Percentiles rank a stretch among this genome's conserved stretches.
Evolutionary conservation across 2,888 invertebrate genomes (phyloP).

Genomic region (Lasioglossum oenotherae): DNA sequence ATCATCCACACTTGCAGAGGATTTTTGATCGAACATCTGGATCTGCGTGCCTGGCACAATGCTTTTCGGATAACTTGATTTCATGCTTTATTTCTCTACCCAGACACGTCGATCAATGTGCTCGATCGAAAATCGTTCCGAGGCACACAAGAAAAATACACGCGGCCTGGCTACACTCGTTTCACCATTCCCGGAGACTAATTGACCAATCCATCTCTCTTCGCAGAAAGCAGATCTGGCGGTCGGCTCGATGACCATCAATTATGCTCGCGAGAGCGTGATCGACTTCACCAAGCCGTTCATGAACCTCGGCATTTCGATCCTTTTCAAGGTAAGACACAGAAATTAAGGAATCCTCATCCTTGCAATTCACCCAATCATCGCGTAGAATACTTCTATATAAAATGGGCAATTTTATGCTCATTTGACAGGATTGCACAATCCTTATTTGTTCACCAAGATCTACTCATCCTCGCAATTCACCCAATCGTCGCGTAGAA

Average conservation of each 20-base stretch:
- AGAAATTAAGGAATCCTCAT: background rate
- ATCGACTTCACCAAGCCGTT: conserved; percentile 97
- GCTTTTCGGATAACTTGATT: background rate
- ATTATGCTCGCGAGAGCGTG: conserved; percentile 94
- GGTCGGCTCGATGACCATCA: conserved; percentile 95
- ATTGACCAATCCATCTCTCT: conserved; percentile 39
- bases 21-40: background rate
- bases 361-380: no score
- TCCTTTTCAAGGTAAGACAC: conserved; percentile 90
- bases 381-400: no score
- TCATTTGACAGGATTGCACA: no score
- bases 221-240: conserved; percentile 94
- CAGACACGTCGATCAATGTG: conserved; percentile 14
- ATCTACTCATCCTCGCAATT: no score
- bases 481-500: no score
- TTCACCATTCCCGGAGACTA: conserved; percentile 7
- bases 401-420: no score
- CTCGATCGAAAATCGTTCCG: background rate
- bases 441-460: no score
- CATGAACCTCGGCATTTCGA: conserved; percentile 95
- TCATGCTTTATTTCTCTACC: background rate
- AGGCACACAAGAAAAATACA: background rate
- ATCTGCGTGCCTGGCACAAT: background rate
- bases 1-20: background rate
- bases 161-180: background rate